Evolutionary conservation across 2,888 invertebrate genomes (phyloP).

Genomic region (Pammene aurita): DNA sequence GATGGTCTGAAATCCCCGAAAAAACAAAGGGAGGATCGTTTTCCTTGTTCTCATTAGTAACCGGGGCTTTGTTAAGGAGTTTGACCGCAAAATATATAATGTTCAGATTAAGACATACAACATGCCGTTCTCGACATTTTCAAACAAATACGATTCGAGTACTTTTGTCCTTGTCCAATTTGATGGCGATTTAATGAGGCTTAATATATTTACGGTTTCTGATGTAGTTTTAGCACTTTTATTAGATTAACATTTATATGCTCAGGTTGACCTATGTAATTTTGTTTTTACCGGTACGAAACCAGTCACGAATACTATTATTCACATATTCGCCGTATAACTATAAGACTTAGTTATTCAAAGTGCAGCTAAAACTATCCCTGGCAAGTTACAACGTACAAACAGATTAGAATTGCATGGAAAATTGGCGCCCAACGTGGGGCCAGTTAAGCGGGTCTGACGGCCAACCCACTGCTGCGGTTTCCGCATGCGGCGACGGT

Average conservation of each 20-base stretch:
- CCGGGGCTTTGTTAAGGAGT: conserved; percentile 8
- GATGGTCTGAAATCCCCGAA: conserved; percentile 49
- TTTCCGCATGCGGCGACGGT: too few species aligned
- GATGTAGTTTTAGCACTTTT: too few species aligned
- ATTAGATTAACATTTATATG: too few species aligned
- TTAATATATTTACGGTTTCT: background rate
- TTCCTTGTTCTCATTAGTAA: conserved; percentile 35
- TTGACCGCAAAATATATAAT: conserved; percentile 10
- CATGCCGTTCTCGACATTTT: background rate
- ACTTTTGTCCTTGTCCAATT: too few species aligned
- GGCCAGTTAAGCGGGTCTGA: background rate
- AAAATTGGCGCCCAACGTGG: background rate
- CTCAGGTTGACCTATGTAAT: too few species aligned
- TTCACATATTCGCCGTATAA: background rate
- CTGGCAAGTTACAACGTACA: background rate
- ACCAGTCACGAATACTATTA: too few species aligned
- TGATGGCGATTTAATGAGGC: too few species aligned
- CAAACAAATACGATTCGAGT: too few species aligned
- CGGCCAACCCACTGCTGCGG: too few species aligned
- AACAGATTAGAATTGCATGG: background rate
- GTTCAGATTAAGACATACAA: background rate
- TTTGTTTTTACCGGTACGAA: too few species aligned
- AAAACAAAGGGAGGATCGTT: conserved; percentile 45
- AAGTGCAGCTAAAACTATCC: background rate
- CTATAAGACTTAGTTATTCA: background rate